A percentile compares a stretch with the other conserved stretches of the same genome.
These are phyloP conservation scores for Valencia hispanica DNA, from an alignment of 2,797 vertebrate genomes.

Conservation along the genomic window DNA sequence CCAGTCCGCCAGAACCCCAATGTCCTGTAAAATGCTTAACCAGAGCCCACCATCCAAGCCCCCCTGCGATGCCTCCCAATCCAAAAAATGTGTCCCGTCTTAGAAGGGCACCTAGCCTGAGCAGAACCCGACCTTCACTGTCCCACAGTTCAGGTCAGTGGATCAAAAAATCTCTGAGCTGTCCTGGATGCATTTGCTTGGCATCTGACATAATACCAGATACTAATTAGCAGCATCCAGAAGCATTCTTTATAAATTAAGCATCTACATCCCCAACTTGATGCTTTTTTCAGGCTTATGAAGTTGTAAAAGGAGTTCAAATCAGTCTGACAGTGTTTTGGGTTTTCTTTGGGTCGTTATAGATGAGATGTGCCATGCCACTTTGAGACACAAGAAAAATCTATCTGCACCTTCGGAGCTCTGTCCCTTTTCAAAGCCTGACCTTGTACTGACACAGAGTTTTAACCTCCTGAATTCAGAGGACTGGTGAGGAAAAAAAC, in stretches of 20 bases:
- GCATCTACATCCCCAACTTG: conserved; percentile 8
- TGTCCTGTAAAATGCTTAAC: conserved; percentile 70
- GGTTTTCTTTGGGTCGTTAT: conserved; percentile 28
- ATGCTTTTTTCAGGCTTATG: conserved; percentile 38
- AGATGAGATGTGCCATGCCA: conserved; percentile 79
- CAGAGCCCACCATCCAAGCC: conserved; percentile 79
- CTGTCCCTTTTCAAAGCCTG: conserved; percentile 87
- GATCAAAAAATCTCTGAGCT: background rate
- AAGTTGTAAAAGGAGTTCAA: conserved; percentile 52
- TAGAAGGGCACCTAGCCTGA: conserved; percentile 82
- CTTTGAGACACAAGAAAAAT: conserved; percentile 77
- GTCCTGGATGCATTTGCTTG: no score
- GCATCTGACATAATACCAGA: background rate
- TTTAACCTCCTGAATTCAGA: conserved; percentile 85
- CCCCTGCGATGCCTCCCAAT: conserved; percentile 74
- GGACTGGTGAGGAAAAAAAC: conserved; percentile 86
- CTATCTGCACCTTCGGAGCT: conserved; percentile 79
- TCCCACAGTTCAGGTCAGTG: conserved; percentile 83
- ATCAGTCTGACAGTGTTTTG: conserved; percentile 32
- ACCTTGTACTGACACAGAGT: conserved; percentile 84
- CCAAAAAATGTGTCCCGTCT: conserved; percentile 69
- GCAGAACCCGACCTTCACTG: conserved; percentile 71
- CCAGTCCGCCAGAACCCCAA: conserved; percentile 60
- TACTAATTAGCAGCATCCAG: conserved; percentile 7
- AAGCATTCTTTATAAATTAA: conserved; percentile 42